Conservation (phyloP, 2,113 vertebrate genomes). For the Euleptes europaea region DNA sequence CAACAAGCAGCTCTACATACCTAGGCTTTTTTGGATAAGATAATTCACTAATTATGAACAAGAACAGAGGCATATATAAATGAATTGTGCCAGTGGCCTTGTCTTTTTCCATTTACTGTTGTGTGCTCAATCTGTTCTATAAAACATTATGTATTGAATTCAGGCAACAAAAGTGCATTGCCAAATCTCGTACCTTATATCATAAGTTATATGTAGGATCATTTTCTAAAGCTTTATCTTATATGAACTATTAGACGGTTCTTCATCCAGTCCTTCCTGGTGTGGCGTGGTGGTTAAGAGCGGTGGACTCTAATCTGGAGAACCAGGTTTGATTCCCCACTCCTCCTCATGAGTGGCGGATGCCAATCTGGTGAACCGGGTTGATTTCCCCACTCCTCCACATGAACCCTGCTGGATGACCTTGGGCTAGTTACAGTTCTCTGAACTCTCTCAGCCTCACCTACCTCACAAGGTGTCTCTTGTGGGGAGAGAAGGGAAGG, state of each 20-base stretch:
- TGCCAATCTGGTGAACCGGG: too few species aligned
- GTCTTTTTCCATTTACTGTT: not conserved
- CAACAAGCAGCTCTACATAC: not conserved
- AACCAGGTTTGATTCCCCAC: too few species aligned
- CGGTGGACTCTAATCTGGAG: too few species aligned
- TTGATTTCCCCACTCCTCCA: too few species aligned
- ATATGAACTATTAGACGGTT: not conserved
- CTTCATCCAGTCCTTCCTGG: not conserved
- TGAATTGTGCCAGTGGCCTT: not conserved
- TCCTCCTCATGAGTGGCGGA: too few species aligned
- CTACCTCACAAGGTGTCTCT: too few species aligned
- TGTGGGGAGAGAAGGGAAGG: too few species aligned
- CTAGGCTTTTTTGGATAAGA: not conserved
- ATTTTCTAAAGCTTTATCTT: not conserved
- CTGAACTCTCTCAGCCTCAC: too few species aligned
- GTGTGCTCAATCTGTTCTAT: not conserved
- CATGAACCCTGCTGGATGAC: too few species aligned
- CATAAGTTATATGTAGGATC: not conserved
- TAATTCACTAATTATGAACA: not conserved
- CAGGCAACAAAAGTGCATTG: not conserved
- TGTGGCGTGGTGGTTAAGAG: too few species aligned
- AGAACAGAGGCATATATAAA: not conserved
- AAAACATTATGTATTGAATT: not conserved
- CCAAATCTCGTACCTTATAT: not conserved
- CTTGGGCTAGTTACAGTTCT: too few species aligned